Evolutionary conservation across 1,140 invertebrate genomes (phyloP).

Genomic region (Batillaria attramentaria): DNA sequence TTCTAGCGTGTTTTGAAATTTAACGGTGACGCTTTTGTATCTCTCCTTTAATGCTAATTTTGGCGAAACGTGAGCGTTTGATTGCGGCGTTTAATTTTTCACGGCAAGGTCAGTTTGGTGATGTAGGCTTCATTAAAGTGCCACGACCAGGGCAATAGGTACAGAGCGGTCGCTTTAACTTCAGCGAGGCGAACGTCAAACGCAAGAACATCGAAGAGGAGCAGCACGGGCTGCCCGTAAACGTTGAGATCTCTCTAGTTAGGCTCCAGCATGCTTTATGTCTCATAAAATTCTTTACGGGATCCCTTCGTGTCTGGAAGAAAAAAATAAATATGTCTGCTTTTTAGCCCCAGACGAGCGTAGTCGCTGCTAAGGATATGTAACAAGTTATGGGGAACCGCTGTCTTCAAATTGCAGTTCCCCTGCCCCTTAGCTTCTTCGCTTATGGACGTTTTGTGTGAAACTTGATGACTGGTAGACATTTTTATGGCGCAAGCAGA

Average conservation of each 20-base stretch:
- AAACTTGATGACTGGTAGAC: slow-evolving; percentile 34
- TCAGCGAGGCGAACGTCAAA: neutral
- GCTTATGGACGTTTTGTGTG: slow-evolving; percentile 23
- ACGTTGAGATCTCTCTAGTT: slow-evolving; percentile 30
- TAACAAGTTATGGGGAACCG: slow-evolving; percentile 29
- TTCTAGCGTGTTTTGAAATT: too few species aligned
- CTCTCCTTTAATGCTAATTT: too few species aligned
- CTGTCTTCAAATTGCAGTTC: slow-evolving; percentile 9
- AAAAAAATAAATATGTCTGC: slow-evolving; percentile 21
- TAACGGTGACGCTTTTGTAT: too few species aligned
- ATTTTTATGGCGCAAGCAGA: slow-evolving; percentile 32
- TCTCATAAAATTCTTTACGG: slow-evolving; percentile 32
- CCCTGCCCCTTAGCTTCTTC: slow-evolving; percentile 5
- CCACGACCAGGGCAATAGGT: slow-evolving; percentile 20
- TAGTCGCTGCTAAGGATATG: slow-evolving; percentile 20
- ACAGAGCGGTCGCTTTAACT: neutral
- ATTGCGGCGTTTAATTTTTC: slow-evolving; percentile 25
- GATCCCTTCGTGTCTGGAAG: slow-evolving; percentile 1
- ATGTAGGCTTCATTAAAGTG: slow-evolving; percentile 22
- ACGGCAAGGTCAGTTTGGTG: slow-evolving; percentile 15
- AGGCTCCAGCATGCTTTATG: slow-evolving; percentile 33
- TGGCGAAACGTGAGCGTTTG: too few species aligned
- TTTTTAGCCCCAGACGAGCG: neutral
- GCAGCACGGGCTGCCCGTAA: neutral
- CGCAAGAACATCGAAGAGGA: neutral